Conservation (phyloP, 2,888 invertebrate genomes). For the Eupithecia insigniata region DNA sequence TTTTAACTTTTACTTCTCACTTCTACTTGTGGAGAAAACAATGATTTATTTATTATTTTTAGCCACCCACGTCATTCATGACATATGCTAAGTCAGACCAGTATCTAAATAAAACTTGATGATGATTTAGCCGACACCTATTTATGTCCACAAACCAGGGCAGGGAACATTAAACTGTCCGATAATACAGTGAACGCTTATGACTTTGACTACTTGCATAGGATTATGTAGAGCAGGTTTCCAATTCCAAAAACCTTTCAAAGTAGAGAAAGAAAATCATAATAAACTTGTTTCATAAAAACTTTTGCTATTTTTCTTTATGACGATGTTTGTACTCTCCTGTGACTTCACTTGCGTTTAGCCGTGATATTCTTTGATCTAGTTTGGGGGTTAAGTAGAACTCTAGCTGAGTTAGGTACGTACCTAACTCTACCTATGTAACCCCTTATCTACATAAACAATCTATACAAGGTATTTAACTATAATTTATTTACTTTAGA, state of each 20-base stretch:
- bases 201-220: slow-evolving; percentile 16
- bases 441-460: too few relatives aligned
- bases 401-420: background rate
- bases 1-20: too few relatives aligned
- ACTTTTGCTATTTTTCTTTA: background rate
- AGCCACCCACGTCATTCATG: too few relatives aligned
- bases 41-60: too few relatives aligned
- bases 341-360: background rate
- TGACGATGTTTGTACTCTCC: background rate
- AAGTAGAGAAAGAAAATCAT: slow-evolving; percentile 46
- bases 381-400: background rate
- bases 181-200: background rate
- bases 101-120: too few relatives aligned
- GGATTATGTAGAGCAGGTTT: slow-evolving; percentile 51
- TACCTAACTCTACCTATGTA: background rate
- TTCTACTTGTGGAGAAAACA: too few relatives aligned
- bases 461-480: too few relatives aligned
- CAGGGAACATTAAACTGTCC: too few relatives aligned
- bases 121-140: too few relatives aligned
- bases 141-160: too few relatives aligned
- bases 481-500: background rate
- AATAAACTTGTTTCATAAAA: background rate
- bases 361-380: too few relatives aligned
- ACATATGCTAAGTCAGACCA: too few relatives aligned
- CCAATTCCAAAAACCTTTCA: slow-evolving; percentile 59